Evolutionary conservation across 2,888 invertebrate genomes (phyloP), one percentile per base, ranked within the genome.

Genomic region (Atherix ibis): DNA sequence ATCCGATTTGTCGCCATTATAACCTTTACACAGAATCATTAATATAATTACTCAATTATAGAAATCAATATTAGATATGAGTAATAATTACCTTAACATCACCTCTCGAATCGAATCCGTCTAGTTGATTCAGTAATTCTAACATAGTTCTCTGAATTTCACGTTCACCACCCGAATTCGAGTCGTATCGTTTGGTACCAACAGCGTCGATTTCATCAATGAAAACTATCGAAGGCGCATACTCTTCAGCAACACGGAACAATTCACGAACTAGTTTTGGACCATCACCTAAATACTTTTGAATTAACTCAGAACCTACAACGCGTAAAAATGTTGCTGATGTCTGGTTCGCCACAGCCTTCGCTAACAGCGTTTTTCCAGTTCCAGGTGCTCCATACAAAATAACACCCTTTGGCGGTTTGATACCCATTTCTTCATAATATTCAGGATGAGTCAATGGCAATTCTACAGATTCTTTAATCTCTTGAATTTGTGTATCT

Each of bases 141-240:
- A 99, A 76, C 98, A 98, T 98, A 38, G 98, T 98, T 58, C 98
- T 74, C 62, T 99, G 98, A 57, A 99, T 98, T 72, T 98, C 98
- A 42, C 97, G 73, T 59, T 99, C 98, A 38, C 98, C 98, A 25
- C 98, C 98, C 33, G 95, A 97, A 62, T 98, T 98, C 1, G 97
- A 97, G 54, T 98, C 98, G 57, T 97, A 98, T 57, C 94, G 76
- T 65, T 97, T 98, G 5, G 95, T 97, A 37, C 97, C 97, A 10
- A 97, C 89, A 18, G 97, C 97, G 69, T 98, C 98, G 50, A 98
- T 98, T 72, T 98, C 98, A 69, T 98, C 98, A 49, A 98, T 98
- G 55, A 98, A 98, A 9, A 98, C 95, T 61, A 98, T 98, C 2
- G 97, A 95, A 1, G 98, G 98, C 1, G 98, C 95, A 66, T 98